Percentiles rank a stretch among this genome's conserved stretches.
phyloP scores from a whole-genome alignment of 2,797 vertebrate genomes.

The Pygocentrus nattereri region DNA sequence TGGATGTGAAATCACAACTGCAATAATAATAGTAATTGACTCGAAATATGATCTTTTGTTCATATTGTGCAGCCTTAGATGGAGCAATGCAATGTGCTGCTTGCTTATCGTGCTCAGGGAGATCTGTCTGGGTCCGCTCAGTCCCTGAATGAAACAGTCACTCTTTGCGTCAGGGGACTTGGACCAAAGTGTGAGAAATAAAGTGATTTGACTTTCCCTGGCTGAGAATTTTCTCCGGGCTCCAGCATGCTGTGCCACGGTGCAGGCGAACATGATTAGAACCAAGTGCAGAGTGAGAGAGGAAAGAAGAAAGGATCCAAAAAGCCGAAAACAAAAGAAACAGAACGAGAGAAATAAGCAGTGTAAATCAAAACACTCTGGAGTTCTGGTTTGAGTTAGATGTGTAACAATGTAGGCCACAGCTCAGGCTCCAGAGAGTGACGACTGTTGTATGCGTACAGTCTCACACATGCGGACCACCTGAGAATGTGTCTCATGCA shows the following conservation, averaged over 20 bases:
- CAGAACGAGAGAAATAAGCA: background rate
- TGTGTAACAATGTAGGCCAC: background rate
- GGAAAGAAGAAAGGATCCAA: background rate
- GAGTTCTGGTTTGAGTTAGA: slow-evolving; percentile 30
- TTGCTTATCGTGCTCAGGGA: background rate
- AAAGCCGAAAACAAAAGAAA: slow-evolving; percentile 29
- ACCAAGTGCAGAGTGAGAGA: background rate
- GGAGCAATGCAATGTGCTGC: background rate
- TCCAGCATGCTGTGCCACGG: background rate
- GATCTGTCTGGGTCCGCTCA: background rate
- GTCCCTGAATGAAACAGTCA: background rate
- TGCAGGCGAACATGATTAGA: slow-evolving; percentile 14
- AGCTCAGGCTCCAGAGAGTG: slow-evolving; percentile 1
- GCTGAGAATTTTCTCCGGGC: background rate
- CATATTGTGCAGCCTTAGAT: too few relatives aligned
- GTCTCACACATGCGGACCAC: slow-evolving; percentile 59
- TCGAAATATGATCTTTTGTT: too few relatives aligned
- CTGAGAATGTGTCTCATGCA: slow-evolving; percentile 45
- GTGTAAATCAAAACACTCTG: slow-evolving; percentile 7
- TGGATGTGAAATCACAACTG: background rate
- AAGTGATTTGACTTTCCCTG: slow-evolving; percentile 6
- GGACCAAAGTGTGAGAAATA: slow-evolving; percentile 23
- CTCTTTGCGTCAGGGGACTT: slow-evolving; percentile 17
- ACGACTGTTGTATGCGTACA: background rate
- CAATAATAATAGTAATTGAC: too few relatives aligned